These are phyloP conservation scores for Aphyosemion australe DNA, from an alignment of 2,113 vertebrate genomes.

Conservation along the genomic window DNA sequence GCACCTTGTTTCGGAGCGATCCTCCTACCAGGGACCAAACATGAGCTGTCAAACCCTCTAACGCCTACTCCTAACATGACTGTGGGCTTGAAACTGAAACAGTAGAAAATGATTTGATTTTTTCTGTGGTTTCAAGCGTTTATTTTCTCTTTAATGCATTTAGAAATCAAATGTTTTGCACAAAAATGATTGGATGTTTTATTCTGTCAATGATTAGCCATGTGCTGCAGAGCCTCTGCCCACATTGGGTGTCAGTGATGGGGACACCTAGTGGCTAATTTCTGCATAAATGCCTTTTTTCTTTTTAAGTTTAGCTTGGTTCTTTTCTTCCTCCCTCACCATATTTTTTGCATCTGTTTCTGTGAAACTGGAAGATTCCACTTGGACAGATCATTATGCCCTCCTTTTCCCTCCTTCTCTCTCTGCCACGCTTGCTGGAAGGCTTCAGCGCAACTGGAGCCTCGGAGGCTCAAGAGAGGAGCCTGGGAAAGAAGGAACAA, in stretches of 20 bases:
- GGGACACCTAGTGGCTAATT: constrained; percentile 77
- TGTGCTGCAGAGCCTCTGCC: constrained; percentile 43
- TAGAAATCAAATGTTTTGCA: too few species aligned
- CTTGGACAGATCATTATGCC: constrained; percentile 72
- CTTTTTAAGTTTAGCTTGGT: constrained; percentile 3
- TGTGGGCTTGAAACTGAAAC: constrained; percentile 56
- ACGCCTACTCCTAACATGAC: constrained; percentile 65
- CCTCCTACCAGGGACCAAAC: constrained; percentile 55
- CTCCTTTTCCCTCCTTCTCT: constrained; percentile 55
- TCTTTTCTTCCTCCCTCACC: constrained; percentile 14
- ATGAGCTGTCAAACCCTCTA: constrained; percentile 53
- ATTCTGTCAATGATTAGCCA: constrained; percentile 37
- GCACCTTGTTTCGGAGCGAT: constrained; percentile 42
- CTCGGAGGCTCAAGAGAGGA: constrained; percentile 78
- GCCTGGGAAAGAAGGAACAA: constrained; percentile 82
- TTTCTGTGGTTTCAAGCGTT: constrained; percentile 6
- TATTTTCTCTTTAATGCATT: not conserved
- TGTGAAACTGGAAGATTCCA: constrained; percentile 67
- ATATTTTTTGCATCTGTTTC: constrained; percentile 23
- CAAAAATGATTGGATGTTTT: constrained; percentile 13
- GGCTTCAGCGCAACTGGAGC: constrained; percentile 79
- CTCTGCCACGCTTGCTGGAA: constrained; percentile 73
- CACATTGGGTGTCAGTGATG: constrained; percentile 51
- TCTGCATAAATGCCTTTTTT: constrained; percentile 29
- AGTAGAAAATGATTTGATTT: constrained; percentile 6